These are phyloP conservation scores for Larimichthys crocea DNA, from an alignment of 2,113 vertebrate genomes.

Conservation along the genomic window DNA sequence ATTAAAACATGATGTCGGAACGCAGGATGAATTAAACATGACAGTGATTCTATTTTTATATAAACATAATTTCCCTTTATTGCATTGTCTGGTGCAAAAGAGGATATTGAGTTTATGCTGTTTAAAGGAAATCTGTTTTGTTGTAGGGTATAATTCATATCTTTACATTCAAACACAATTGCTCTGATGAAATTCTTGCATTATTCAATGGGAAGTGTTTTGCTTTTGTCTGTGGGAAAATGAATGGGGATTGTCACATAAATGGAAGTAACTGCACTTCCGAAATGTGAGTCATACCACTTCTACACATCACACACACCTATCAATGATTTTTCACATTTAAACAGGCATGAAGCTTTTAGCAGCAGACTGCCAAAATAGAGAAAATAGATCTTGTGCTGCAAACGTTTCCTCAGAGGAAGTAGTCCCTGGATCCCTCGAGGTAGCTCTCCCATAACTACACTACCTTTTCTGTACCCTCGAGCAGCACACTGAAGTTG, in stretches of 20 bases:
- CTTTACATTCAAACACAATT: conserved; percentile 16
- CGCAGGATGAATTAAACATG: conserved; percentile 16
- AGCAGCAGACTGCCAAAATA: neutral
- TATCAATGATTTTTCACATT: conserved; percentile 8
- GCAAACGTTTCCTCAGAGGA: neutral
- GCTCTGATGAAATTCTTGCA: conserved; percentile 4
- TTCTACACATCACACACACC: conserved; percentile 1
- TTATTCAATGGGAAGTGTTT: conserved; percentile 31
- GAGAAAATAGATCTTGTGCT: neutral
- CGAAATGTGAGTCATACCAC: conserved; percentile 1
- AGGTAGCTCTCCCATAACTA: neutral
- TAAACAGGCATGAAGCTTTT: neutral
- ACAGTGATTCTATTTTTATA: conserved; percentile 15
- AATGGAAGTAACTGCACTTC: neutral
- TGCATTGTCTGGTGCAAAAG: neutral
- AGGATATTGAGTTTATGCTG: conserved; percentile 1
- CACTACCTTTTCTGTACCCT: neutral
- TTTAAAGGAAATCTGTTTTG: conserved; percentile 17
- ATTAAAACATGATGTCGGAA: neutral
- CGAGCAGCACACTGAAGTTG: neutral
- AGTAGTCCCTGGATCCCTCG: neutral
- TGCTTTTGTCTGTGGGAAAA: neutral
- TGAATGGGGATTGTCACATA: neutral
- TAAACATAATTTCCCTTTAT: conserved; percentile 24
- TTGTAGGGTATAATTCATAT: neutral